phyloP scores from a whole-genome alignment of 2,113 vertebrate species.

The Neogale vison region DNA sequence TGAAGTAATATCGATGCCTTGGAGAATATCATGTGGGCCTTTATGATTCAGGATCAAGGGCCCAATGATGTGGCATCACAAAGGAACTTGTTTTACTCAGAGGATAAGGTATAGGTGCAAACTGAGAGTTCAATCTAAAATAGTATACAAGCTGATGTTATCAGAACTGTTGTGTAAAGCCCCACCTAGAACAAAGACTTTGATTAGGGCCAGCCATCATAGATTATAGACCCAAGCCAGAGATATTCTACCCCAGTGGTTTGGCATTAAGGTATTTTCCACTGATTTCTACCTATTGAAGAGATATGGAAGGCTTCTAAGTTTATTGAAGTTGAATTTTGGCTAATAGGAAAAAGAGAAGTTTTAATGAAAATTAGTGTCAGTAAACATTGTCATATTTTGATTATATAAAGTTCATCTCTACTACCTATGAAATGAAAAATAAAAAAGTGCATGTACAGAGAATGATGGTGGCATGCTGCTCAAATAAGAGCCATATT shows the following conservation, averaged over 20 bases:
- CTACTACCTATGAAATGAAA: neutral
- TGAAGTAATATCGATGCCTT: neutral
- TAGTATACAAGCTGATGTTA: neutral
- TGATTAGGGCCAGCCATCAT: neutral
- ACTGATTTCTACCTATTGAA: neutral
- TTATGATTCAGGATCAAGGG: neutral
- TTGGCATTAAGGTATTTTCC: neutral
- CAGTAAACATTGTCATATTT: neutral
- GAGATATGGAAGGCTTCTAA: neutral
- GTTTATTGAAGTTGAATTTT: neutral
- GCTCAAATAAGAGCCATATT: neutral
- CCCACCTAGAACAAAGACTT: neutral
- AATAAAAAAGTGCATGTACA: neutral
- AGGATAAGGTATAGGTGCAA: neutral
- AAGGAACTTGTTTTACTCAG: neutral
- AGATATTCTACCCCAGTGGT: neutral
- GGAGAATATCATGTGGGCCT: neutral
- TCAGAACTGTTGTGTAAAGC: neutral
- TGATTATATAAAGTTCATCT: neutral
- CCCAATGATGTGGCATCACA: neutral
- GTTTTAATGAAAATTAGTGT: neutral
- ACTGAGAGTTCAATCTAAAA: neutral
- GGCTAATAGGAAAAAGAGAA: neutral
- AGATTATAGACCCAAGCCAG: neutral
- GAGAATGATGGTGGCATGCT: neutral